phyloP scores from a whole-genome alignment of 2,888 invertebrate genomes.

The Perithous albicinctus region DNA sequence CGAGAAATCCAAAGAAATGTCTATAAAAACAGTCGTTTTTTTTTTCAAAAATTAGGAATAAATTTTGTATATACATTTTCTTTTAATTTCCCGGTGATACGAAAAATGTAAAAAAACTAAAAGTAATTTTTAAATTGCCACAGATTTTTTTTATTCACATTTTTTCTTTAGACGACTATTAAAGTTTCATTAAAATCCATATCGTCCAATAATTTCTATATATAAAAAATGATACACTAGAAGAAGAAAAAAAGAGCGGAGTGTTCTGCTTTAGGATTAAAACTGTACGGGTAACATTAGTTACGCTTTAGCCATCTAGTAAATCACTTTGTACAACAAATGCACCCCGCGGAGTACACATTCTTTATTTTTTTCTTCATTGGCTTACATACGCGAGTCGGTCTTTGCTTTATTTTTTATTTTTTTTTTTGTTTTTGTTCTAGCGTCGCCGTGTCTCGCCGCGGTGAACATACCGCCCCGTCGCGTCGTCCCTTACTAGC shows the following conservation, averaged over 20 bases:
- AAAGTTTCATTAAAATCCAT: too few species aligned
- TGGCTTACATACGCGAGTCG: not conserved
- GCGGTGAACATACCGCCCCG: slow-evolving; percentile 8
- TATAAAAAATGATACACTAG: not conserved
- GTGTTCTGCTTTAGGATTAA: not conserved
- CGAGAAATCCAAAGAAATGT: too few species aligned
- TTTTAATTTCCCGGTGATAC: too few species aligned
- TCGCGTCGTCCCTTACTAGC: not conserved
- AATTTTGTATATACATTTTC: not conserved
- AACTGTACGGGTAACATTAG: not conserved
- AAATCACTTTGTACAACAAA: not conserved
- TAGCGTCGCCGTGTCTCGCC: slow-evolving; percentile 7
- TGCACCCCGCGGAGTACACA: not conserved
- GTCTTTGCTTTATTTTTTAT: not conserved
- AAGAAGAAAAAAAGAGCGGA: not conserved
- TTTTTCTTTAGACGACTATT: too few species aligned
- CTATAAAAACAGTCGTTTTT: too few species aligned
- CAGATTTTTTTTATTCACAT: too few species aligned
- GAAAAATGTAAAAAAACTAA: too few species aligned
- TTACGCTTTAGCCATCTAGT: not conserved
- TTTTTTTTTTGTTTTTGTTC: too few species aligned
- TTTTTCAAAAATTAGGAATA: not conserved
- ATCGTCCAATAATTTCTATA: too few species aligned
- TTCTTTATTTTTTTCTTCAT: not conserved
- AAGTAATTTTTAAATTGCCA: too few species aligned